Base-by-base conservation (phyloP, 2,113 vertebrate species). In the Noturus placidus region DNA sequence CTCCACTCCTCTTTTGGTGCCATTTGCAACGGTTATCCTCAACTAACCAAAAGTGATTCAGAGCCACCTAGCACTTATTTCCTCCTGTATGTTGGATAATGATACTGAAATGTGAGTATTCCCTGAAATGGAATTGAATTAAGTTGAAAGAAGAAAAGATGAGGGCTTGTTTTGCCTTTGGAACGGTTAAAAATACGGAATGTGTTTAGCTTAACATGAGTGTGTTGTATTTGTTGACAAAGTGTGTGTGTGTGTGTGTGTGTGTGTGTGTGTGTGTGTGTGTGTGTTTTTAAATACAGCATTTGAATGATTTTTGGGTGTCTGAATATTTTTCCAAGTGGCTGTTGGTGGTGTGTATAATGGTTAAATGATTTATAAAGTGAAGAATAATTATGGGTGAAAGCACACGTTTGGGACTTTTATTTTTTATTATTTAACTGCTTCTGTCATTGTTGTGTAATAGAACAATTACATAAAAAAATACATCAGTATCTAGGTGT, bases 331-430 rank as follows among this genome's bases (percentile, higher is more conserved):
- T 86, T 65, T 81, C 63, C 63, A 69, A 56, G 61, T 63, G 59
- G 74, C 85, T 92, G 89, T 95, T 94, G 95, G 93, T 93, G 94
- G 94, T 94, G 94, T 91, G 93, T 96, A 94, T 93, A 94, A 52
- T 94, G 94, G 94, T 95, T 93, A 92, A 90, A 93, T 94, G 90
- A 91, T 93, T 46, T 93, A 94, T 95, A 94, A 95, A 94, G 92
- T 95, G 93, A 94, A 88, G 86, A 88, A 92, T 93, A 93, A 90
- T 95, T 94, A 92, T 81, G 86, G 61, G 92, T 95, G 93, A 93
- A 92, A 93, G 93, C 90, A 93, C 93, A 92, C 94, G 94, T 93
- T 94, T 85, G 94, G 91, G 95, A 93, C 91, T 2, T 22, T 76
- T 76, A 76, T 94, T 94, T 92, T 91, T 78, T 65, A 50, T 77